Percentiles rank a stretch among this genome's conserved stretches.
These are phyloP conservation scores for Mimachlamys varia DNA, from an alignment of 2,888 invertebrate species.

Conservation along the genomic window DNA sequence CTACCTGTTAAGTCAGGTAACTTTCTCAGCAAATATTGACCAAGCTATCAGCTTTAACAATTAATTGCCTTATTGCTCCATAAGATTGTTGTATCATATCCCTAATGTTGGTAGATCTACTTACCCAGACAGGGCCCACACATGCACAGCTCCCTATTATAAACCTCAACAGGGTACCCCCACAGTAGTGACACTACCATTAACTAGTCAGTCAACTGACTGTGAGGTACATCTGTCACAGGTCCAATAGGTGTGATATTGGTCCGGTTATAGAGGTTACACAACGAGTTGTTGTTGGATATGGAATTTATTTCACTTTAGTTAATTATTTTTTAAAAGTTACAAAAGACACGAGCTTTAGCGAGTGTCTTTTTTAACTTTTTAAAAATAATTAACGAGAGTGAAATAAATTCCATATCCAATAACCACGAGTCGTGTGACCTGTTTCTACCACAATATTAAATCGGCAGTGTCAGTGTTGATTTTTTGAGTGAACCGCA, in stretches of 20 bases:
- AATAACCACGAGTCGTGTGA: too few species aligned
- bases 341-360: too few species aligned
- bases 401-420: too few species aligned
- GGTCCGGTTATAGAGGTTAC: too few species aligned
- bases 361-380: too few species aligned
- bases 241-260: background rate
- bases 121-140: background rate
- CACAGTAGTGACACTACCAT: background rate
- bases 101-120: background rate
- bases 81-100: conserved; percentile 22
- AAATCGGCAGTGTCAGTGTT: too few species aligned
- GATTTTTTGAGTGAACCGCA: too few species aligned
- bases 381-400: too few species aligned
- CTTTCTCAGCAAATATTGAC: conserved; percentile 13
- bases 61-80: background rate
- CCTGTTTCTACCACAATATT: too few species aligned
- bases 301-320: too few species aligned
- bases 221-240: background rate
- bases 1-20: background rate
- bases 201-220: background rate
- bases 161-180: background rate
- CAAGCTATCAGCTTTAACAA: conserved; percentile 3
- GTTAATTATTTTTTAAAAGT: too few species aligned
- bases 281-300: too few species aligned
- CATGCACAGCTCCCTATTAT: conserved; percentile 26